These are phyloP conservation scores for Nemapogon koenigi DNA, from an alignment of 2,888 invertebrate species.

Conservation along the genomic window DNA sequence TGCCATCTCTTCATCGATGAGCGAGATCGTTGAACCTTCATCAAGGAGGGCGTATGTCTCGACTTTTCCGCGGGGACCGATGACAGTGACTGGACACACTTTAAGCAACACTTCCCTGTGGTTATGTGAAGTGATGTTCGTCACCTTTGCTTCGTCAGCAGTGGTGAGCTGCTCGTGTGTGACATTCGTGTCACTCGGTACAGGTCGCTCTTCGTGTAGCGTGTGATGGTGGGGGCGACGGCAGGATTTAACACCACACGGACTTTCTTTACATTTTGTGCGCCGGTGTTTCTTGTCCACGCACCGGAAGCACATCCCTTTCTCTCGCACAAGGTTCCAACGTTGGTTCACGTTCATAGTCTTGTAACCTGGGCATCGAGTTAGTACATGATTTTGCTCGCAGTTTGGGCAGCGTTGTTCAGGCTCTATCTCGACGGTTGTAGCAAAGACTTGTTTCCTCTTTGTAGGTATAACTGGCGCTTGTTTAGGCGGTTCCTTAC, in stretches of 20 bases:
- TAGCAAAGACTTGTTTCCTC: background rate
- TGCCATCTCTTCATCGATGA: conserved; percentile 5
- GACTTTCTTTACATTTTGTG: background rate
- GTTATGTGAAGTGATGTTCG: background rate
- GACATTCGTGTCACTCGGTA: background rate
- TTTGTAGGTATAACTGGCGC: background rate
- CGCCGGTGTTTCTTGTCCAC: background rate
- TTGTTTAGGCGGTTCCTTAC: background rate
- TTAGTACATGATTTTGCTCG: background rate
- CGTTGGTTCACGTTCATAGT: background rate
- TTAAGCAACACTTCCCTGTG: conserved; percentile 2
- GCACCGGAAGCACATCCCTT: background rate
- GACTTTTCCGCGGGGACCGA: background rate
- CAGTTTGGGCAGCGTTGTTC: background rate
- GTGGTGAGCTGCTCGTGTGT: no score
- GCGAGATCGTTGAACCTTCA: conserved; percentile 2
- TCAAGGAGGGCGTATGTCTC: background rate
- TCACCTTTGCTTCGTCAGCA: background rate
- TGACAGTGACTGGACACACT: background rate
- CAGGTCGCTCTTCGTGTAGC: conserved; percentile 1
- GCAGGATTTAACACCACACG: background rate
- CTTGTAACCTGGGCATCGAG: background rate
- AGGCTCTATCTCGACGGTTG: background rate
- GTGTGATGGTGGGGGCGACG: background rate
- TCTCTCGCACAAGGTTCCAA: conserved; percentile 1